Evolutionary conservation across 92 coral and sea anemone species (phyloP), one percentile per base, ranked within the genome.

Genomic region (Heliopora coerulea): DNA sequence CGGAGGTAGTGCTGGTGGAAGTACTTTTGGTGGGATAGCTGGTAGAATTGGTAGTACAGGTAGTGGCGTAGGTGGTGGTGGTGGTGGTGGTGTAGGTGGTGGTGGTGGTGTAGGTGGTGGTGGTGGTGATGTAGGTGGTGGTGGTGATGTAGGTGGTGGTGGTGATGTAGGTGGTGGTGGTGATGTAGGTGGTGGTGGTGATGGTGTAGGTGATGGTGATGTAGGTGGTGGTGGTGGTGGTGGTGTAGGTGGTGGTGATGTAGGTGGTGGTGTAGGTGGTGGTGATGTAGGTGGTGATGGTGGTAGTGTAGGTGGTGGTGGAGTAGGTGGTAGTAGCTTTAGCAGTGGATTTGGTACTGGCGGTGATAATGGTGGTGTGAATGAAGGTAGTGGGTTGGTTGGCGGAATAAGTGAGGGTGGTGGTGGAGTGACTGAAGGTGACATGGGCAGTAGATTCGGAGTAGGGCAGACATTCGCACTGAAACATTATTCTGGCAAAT

Each of bases 221-320:
- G 23, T 29, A 19, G 24, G 2, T 63, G 70, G 70, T 28, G 70
- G 70, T 0, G 48, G 7, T 21, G 70, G 70, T 63, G 70, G 70
- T 37, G 18, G 18, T 0, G 70, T 29, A 6, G 54, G 70, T 21
- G 28, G 21, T 9, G 70, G 70, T 5, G 44, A 12, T 15, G 37
- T 32, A 30, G 44, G 67, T 17, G 67, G 67, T 18, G 42, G 42
- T 4, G 44, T 20, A 10, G 44, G 24, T 31, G 31, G 31, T 31
- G 67, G 67, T 31, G 67, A 44, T 10, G 18, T 8, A 0, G 44
- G 24, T 61, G 67, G 64, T 58, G 34, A 44, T 31, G 21, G 21
- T 46, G 52, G 14, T 6, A n/a, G 52, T 8, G n/a, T 15, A 1
- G n/a, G 17, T 46, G 52, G 52, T 46, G 52, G 52, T 46, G 52